Conservation (phyloP, 2,797 vertebrate genomes). For the Onychomys leucogaster region DNA sequence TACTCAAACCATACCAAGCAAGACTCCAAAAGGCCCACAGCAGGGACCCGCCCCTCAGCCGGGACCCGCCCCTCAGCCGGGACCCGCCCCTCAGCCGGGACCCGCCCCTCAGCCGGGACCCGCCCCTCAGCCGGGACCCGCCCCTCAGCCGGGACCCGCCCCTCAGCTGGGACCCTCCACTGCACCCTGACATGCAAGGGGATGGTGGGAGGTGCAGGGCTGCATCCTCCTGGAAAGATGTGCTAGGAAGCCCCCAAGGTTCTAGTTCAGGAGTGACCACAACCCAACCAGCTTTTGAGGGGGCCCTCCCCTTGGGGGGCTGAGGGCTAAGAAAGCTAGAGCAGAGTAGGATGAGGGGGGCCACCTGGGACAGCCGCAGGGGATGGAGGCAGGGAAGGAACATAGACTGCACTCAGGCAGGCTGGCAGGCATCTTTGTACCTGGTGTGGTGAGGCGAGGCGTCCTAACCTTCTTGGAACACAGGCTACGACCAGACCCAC, state of each 20-base stretch:
- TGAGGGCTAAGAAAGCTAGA: neutral
- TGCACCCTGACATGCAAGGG: too few species aligned
- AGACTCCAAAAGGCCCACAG: neutral
- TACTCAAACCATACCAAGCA: neutral
- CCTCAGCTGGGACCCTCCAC: too few species aligned
- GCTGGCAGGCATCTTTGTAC: neutral
- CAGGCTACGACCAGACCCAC: neutral
- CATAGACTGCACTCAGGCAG: too few species aligned
- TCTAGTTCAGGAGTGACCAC: neutral
- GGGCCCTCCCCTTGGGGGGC: rapidly evolving
- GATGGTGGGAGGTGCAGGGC: too few species aligned
- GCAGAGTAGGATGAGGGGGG: neutral
- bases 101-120: too few species aligned
- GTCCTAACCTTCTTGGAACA: neutral
- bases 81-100: too few species aligned
- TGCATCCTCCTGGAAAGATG: too few species aligned
- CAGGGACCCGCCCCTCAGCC: too few species aligned
- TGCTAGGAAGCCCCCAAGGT: too few species aligned
- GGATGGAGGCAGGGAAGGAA: neutral
- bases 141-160: too few species aligned
- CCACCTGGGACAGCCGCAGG: rapidly evolving
- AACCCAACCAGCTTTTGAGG: neutral
- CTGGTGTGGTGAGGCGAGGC: neutral
- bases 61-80: too few species aligned
- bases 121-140: too few species aligned